Evolutionary conservation across 2,888 invertebrate genomes (phyloP), one percentile per base, ranked within the genome.

Genomic region (Campoletis raptor): DNA sequence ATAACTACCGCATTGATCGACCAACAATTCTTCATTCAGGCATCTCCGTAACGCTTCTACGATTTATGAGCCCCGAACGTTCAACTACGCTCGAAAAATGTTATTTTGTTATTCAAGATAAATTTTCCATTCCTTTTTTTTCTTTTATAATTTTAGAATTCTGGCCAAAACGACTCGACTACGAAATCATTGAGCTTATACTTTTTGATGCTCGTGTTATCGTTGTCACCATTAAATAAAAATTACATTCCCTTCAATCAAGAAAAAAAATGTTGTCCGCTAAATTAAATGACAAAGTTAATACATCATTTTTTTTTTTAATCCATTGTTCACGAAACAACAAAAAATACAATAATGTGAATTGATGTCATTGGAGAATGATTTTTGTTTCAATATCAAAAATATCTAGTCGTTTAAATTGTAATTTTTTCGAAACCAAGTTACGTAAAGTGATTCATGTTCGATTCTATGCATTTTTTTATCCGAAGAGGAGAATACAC

Each of bases 1-100:
- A 76, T 77, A 87, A 84, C 66, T 37, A 45, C 30, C 77, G 48
- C 36, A 37, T 15, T 48, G 77, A 79, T 84, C 78, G 74, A 74
- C 45, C 21, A 81, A 81, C 69, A 48, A 86, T 78, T 79, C 15
- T 61, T 61, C 61, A 61, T 30, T 61, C 24, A 15, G 30, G 61
- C 61, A 61, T 61, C 61, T 61, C 61, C 61, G 61, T 61, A 40
- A 67, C 67, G 67, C 40, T 67, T 40, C n/a, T 9, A 21, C 67
- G 40, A 67, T 67, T 67, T 67, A 37, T 21, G 61, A 30, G 30
- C 15, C 0, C 0, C 61, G 30, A 15, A 15, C 12, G 1, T 61
- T 61, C 12, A 10, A 6, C 30, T 15, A 61, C 5, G 30, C 61
- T 30, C 30, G 15, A 61, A 30, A 15, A 61, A 61, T 61, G 15